Base-by-base conservation (phyloP, 2,888 invertebrate species). In the Troglohyphantes excavatus region DNA sequence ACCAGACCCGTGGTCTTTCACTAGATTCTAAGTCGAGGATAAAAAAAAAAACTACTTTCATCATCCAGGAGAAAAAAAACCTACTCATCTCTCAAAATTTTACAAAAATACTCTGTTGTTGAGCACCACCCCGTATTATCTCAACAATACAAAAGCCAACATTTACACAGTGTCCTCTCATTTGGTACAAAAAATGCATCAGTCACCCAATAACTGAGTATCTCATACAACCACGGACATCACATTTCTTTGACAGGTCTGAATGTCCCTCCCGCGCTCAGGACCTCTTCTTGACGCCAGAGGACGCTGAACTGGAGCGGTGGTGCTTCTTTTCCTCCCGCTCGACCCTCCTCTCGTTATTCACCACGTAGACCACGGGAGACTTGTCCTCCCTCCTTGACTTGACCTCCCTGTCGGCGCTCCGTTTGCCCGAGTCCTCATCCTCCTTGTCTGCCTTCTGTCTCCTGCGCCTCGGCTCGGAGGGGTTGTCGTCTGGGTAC, bases 321-420 rank as follows among this genome's bases (percentile, higher is more conserved):
- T 78, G 83, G 17, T 90, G 90, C 23, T 90, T 84, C n/a, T 90
- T 90, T 1, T 90, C 84, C 7, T 90, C 90, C 1, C 84, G 65
- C 5, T 76, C 76, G 11, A 72, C 72, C 7, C 83, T 27, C 6
- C 84, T 19, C 19, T 73, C 79, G 5, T 33, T 27, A 11, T 65
- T 79, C 2, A 53, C 43, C 7, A 63, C 17, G 26, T 90, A 90
- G 7, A 84, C 39, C 2, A 90, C 65, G 19, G 90, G 90, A 0
- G 84, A 84, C 70, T 90, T 90, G 0, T 90, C 90, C 29, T 90
- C 90, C n/a, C 90, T 23, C 2, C 90, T 59, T 0, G 83, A 70
- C 33, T 72, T 81, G 2, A 73, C 9, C 17, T 88, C 87, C 9
- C 87, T 68, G 3, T 82, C 82, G n/a, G 43, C 67, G 59, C n/a